Base-by-base conservation (phyloP, 2,113 vertebrate genomes). In the Eurypyga helias region DNA sequence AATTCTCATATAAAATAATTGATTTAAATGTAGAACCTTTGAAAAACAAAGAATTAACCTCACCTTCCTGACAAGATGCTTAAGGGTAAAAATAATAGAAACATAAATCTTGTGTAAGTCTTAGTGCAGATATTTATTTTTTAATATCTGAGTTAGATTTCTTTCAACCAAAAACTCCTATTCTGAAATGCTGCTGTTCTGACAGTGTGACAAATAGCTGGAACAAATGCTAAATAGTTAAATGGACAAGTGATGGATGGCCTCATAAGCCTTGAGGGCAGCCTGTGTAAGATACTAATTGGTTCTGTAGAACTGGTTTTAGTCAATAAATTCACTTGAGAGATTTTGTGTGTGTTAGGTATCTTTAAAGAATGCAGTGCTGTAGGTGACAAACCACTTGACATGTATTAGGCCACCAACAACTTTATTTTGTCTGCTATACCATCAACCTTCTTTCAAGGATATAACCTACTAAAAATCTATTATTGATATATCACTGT, bases 221-320 rank as follows among this genome's bases (percentile, higher is more conserved):
- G 97, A 97, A 98, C 97, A 98, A 98, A 98, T 98, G 98, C 98
- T 98, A 98, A 98, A 97, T 98, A 98, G 98, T 98, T 98, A 98
- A 98, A 98, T 98, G 98, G 98, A 98, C 98, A 98, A 95, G 97
- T 98, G 98, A 98, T 98, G 98, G 98, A 98, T 98, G 88, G 98
- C 96, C 98, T 98, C 98, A 98, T 98, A 98, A 98, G 98, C 97
- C 97, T 97, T 96, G 94, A 98, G 97, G 98, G 98, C 96, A 98
- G 98, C 90, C 96, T 89, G 95, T 98, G 97, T 98, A 97, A 98
- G 98, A 98, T 98, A 98, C 98, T 98, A 98, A 98, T 98, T 98
- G 98, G 98, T 98, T 98, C 97, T 98, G 97, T 98, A 97, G 96
- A 98, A 98, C 98, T 98, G 97, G 96, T 97, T 98, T 98, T 98